phyloP scores from a whole-genome alignment of 2,113 vertebrate genomes.

The Spermophilus dauricus region DNA sequence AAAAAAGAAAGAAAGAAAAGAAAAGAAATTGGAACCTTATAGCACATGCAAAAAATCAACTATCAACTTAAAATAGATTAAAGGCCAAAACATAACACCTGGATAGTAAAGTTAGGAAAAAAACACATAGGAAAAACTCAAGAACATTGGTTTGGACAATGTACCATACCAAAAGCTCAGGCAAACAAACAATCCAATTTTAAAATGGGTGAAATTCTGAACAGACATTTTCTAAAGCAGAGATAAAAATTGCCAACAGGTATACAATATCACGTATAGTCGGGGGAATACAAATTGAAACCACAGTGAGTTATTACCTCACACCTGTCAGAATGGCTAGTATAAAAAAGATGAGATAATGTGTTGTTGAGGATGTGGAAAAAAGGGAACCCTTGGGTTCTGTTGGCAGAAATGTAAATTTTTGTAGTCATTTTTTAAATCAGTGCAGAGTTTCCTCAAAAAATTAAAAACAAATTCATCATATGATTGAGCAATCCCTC shows the following conservation, averaged over 20 bases:
- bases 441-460: neutral
- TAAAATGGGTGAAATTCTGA: neutral
- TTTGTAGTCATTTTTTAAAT: neutral
- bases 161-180: neutral
- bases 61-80: neutral
- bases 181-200: neutral
- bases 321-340: neutral
- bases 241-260: neutral
- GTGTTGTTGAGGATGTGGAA: neutral
- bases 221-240: neutral
- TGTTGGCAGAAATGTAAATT: neutral
- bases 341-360: neutral
- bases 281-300: neutral
- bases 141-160: neutral
- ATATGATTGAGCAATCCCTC: neutral
- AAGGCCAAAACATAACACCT: neutral
- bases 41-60: neutral
- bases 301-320: neutral
- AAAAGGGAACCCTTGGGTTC: neutral
- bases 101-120: neutral
- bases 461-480: neutral
- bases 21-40: too few relatives aligned
- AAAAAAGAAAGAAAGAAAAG: too few relatives aligned
- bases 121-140: neutral
- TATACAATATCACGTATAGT: neutral